phyloP scores from a whole-genome alignment of 2,888 invertebrate species.

The Candidula unifasciata region DNA sequence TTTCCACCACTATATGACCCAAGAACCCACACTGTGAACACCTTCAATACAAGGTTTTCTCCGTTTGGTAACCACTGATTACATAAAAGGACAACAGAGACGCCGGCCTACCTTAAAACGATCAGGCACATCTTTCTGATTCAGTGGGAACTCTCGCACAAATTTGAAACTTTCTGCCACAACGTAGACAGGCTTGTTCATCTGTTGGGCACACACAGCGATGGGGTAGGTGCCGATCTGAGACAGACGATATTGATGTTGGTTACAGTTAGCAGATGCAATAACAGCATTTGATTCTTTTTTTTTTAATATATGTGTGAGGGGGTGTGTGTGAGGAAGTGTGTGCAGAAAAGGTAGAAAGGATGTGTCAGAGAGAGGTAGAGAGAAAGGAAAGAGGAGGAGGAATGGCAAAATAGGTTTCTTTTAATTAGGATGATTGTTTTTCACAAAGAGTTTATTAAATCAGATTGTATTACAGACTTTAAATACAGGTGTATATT shows the following conservation, averaged over 20 bases:
- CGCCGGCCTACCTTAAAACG: conserved; percentile 86
- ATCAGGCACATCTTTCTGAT: conserved; percentile 92
- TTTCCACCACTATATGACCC: too few species aligned
- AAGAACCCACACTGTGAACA: too few species aligned
- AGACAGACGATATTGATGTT: conserved; percentile 35
- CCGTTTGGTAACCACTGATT: neutral
- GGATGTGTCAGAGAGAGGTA: neutral
- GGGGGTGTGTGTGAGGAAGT: too few species aligned
- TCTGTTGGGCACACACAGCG: conserved; percentile 79
- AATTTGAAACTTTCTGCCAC: conserved; percentile 98
- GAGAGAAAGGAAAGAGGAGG: neutral
- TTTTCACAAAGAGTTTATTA: too few species aligned
- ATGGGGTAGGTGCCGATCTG: conserved; percentile 79
- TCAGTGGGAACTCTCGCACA: conserved; percentile 93
- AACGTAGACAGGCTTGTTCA: conserved; percentile 97
- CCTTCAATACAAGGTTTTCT: too few species aligned
- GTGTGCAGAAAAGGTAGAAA: too few species aligned
- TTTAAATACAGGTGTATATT: too few species aligned
- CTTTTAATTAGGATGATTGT: too few species aligned
- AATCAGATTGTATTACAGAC: too few species aligned
- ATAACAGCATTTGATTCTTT: too few species aligned
- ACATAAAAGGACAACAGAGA: neutral
- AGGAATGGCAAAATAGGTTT: neutral
- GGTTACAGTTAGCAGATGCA: too few species aligned
- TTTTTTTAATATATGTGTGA: too few species aligned